Conservation (phyloP, 2,797 vertebrate species). For the Odontamblyopus lacepedii region DNA sequence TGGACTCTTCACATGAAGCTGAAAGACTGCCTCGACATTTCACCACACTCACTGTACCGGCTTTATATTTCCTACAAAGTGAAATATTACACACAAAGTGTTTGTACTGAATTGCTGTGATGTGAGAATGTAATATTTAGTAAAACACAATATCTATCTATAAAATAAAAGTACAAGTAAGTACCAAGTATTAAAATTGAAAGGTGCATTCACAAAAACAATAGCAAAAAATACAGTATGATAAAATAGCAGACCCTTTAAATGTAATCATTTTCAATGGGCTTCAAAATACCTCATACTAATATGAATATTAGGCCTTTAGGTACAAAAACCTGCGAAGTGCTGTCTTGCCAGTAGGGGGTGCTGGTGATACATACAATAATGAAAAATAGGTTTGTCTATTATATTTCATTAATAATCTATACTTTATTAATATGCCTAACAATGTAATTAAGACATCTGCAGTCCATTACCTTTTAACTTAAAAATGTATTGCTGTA, state of each 20-base stretch:
- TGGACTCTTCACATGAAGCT: slow-evolving; percentile 19
- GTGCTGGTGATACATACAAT: not conserved
- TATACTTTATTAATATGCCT: too few species aligned
- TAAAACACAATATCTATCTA: too few species aligned
- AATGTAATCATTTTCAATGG: not conserved
- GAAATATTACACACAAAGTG: not conserved
- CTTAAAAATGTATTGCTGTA: too few species aligned
- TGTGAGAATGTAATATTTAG: too few species aligned
- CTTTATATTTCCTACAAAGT: slow-evolving; percentile 53
- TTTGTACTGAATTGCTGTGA: too few species aligned
- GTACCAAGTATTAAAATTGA: not conserved
- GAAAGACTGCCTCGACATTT: slow-evolving; percentile 58
- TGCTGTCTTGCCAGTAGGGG: not conserved
- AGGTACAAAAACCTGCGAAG: not conserved
- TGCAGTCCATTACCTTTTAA: too few species aligned
- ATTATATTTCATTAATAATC: too few species aligned
- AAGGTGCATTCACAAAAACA: not conserved
- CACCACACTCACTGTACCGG: slow-evolving; percentile 47
- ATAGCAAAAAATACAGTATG: too few species aligned
- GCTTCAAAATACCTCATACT: not conserved
- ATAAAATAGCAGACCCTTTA: not conserved
- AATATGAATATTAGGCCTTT: not conserved
- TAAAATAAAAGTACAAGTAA: too few species aligned
- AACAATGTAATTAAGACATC: too few species aligned
- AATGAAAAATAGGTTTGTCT: not conserved